phyloP scores from a whole-genome alignment of 2,888 invertebrate species.

The Noctua comes region DNA sequence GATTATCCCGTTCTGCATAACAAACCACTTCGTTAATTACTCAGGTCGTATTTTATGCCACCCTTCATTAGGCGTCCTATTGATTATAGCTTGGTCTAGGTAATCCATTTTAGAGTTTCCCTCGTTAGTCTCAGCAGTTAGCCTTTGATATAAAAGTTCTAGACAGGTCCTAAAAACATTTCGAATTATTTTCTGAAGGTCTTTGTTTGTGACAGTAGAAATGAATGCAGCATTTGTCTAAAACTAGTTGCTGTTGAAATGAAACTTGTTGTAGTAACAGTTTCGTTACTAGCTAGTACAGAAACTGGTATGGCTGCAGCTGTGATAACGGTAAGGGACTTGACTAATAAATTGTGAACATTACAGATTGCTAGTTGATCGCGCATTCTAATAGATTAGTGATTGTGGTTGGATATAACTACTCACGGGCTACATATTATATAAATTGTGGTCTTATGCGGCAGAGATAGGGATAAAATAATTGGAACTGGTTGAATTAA shows the following conservation, averaged over 20 bases:
- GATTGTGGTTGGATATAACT: not conserved
- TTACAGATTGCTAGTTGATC: not conserved
- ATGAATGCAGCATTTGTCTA: constrained; percentile 21
- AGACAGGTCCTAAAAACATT: constrained; percentile 24
- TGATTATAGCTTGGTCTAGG: constrained; percentile 43
- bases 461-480: not conserved
- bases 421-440: not conserved
- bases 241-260: constrained; percentile 40
- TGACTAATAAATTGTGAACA: constrained; percentile 2
- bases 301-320: constrained; percentile 38
- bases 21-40: constrained; percentile 40
- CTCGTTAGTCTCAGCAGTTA: constrained; percentile 58
- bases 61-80: constrained; percentile 47
- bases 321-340: constrained; percentile 10
- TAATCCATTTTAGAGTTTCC: constrained; percentile 55
- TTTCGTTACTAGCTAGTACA: constrained; percentile 16
- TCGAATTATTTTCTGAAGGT: not conserved
- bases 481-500: not conserved
- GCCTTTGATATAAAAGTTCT: constrained; percentile 32
- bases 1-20: constrained; percentile 1
- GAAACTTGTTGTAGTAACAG: constrained; percentile 16
- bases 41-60: constrained; percentile 33
- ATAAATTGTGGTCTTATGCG: not conserved
- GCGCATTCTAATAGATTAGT: not conserved
- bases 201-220: constrained; percentile 8